Evolutionary conservation across 92 coral and sea anemone genomes (phyloP), one percentile per base, ranked within the genome.

Genomic region (Epizoanthus ramosus): DNA sequence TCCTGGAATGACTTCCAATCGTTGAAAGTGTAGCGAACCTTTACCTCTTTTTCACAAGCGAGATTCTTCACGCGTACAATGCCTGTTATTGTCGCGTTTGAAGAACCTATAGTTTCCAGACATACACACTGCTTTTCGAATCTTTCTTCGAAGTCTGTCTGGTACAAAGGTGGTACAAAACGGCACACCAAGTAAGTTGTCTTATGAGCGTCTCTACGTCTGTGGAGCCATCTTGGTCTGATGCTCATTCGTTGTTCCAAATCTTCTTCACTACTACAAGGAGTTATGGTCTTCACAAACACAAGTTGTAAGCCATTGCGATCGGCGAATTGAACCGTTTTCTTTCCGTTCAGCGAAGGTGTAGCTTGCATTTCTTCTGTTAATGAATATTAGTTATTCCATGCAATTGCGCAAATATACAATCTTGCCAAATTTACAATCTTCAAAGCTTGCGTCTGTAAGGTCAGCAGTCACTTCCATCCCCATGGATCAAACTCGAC

Each of bases 61-160:
- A 95, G 84, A 74, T 95, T 95, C 53, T 79, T 75, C 63, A 95
- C 98, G 12, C 93, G 91, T 50, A 91, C 74, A 61, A 90, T 71
- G 1, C 94, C 97, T 14, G 88, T 79, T 17, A 92, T 88, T 59
- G 87, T 89, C 54, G 91, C 88, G 80, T 86, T 92, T 31, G 91
- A 89, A 45, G 92, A 81, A 43, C 83, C 75, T 15, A 92, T 71
- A 66, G 81, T 88, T 58, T 92, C 97, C 3, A 92, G 88, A 71
- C 92, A 92, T 6, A 90, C 92, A 23, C 82, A 83, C n/a, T 88
- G 83, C 6, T 61, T 17, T 0, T 63, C 56, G 52, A 88, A 85
- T 5, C 83, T 85, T 60, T 71, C 65, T 23, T 74, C 21, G 17
- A 92, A 83, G 22, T 41, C 69, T 52, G 54, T 67, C 31, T 19